A percentile compares a stretch with the other conserved stretches of the same genome.
phyloP scores from a whole-genome alignment of 2,888 invertebrate genomes.

The Oligia latruncula region DNA sequence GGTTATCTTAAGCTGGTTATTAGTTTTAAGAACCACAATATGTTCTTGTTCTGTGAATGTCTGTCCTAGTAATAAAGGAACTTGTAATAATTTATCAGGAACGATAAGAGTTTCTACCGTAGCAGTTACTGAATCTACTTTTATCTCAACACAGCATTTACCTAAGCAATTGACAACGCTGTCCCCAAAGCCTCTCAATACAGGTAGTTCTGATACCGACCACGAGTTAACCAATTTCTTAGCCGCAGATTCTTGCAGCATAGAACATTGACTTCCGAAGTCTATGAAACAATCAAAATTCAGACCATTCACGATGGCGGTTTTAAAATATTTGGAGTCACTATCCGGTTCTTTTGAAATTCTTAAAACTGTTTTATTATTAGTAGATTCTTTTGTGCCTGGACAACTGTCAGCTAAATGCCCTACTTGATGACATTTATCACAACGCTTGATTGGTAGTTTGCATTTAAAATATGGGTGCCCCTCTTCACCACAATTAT shows the following conservation, averaged over 20 bases:
- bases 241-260: not conserved
- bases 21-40: not conserved
- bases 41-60: not conserved
- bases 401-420: not conserved
- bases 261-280: conserved; percentile 6
- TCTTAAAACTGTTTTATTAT: not conserved
- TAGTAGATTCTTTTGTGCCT: not conserved
- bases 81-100: too few relatives aligned
- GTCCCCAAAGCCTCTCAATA: too few relatives aligned
- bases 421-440: not conserved
- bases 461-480: conserved; percentile 9
- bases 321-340: conserved; percentile 4
- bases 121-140: too few relatives aligned
- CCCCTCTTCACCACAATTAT: not conserved
- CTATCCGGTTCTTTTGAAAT: not conserved
- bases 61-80: too few relatives aligned
- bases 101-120: too few relatives aligned
- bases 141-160: too few relatives aligned
- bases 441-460: conserved; percentile 4
- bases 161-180: too few relatives aligned
- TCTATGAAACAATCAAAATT: conserved; percentile 5
- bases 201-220: too few relatives aligned
- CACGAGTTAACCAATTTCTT: too few relatives aligned
- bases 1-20: conserved; percentile 11
- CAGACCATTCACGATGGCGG: not conserved